Base-by-base conservation (phyloP, 2,797 vertebrate genomes). In the Platyrinchus mystaceus region DNA sequence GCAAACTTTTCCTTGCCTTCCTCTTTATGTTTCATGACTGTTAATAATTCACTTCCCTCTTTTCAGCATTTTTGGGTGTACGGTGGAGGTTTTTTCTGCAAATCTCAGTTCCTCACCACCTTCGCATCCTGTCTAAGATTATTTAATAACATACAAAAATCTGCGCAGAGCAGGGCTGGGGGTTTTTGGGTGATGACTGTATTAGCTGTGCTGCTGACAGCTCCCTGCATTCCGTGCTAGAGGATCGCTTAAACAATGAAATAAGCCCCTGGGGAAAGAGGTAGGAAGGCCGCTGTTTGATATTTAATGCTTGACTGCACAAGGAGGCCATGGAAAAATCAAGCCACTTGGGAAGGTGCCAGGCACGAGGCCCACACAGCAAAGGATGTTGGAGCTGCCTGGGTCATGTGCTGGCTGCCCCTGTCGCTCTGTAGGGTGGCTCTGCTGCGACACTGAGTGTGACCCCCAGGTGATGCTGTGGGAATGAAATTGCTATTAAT, bases 241-340 rank as follows among this genome's bases (percentile, higher is more conserved):
- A 78, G 77, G 86, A 70, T 84, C 0, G 0, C 59, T 93, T 84
- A 70, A 93, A 92, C 84, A 92, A 89, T 76, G 84, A 90, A 93
- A 89, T 84, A 88, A 93, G n/a, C 36, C 77, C 66, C 36, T 90
- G 1, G 26, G 81, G 89, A 73, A 82, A 92, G 90, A 88, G 63
- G 78, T 67, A 41, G 70, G 46, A 81, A 78, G 39, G 87, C 89
- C 1, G 12, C 77, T 70, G 55, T 55, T 84, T 90, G 52, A 39
- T 89, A 78, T 73, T 94, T 93, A 93, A 92, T 27, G 62, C 88
- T 82, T 59, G 59, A 44, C 62, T 96, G 88, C 77, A 82, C 70
- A 90, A 96, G 86, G 69, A 93, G 90, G 86, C 46, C 73, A 88
- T 73, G 70, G 67, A 92, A 88, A 93, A 90, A 76, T 71, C 8